Conservation (phyloP, 2,797 vertebrate species). For the Liparis tanakae region DNA sequence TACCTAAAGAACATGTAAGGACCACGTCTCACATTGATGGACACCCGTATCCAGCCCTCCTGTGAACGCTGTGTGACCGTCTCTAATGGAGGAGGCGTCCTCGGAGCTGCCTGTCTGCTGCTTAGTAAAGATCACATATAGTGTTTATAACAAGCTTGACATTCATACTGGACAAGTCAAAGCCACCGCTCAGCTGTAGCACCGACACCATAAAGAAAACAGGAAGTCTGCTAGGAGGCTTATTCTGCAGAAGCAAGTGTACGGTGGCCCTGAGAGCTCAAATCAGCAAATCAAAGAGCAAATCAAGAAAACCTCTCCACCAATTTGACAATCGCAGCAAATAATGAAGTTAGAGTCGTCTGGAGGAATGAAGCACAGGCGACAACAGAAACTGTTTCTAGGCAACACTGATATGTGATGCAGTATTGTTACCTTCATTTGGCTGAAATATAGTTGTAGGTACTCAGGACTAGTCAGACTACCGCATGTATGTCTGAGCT, state of each 20-base stretch:
- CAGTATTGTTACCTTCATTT: neutral
- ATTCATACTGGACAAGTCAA: neutral
- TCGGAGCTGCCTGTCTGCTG: neutral
- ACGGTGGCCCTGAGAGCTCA: neutral
- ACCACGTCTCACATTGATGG: neutral
- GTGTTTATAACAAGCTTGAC: neutral
- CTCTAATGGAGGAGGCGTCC: neutral
- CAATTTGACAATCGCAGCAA: too few relatives aligned
- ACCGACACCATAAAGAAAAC: neutral
- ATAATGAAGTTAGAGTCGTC: too few relatives aligned
- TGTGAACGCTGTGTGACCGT: neutral
- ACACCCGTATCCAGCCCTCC: neutral
- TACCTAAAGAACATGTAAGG: slow-evolving; percentile 89
- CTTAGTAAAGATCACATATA: neutral
- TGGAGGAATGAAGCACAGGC: too few relatives aligned
- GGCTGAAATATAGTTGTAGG: neutral
- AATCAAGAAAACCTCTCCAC: neutral
- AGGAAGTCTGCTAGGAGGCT: neutral
- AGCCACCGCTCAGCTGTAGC: neutral
- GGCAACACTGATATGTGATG: neutral
- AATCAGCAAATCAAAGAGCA: neutral
- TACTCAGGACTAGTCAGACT: neutral
- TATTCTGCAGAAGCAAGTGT: neutral
- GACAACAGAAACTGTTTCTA: neutral
- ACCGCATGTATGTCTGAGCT: neutral